Percentiles rank a stretch among this genome's conserved stretches.
These are phyloP conservation scores for Amniataba percoides DNA, from an alignment of 2,797 vertebrate species.

Conservation along the genomic window DNA sequence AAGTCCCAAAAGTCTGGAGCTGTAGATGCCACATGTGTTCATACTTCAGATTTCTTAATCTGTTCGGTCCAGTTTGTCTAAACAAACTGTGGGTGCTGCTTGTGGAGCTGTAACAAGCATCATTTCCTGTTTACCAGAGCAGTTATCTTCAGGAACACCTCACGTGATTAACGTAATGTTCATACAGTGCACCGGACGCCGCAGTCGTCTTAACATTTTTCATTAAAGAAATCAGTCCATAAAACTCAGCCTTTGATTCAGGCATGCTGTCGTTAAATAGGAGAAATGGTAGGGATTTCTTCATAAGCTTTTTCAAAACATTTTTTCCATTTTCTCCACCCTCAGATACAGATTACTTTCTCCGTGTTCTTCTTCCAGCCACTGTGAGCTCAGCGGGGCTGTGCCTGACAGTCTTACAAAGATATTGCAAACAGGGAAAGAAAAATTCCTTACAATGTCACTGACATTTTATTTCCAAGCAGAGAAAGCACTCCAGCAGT, in stretches of 20 bases:
- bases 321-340: conserved; percentile 2
- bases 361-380: conserved; percentile 19
- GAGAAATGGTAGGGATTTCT: conserved; percentile 18
- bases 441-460: conserved; percentile 25
- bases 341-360: conserved; percentile 34
- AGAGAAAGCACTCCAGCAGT: conserved; percentile 43
- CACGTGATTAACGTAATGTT: conserved; percentile 1
- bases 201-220: background rate
- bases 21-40: background rate
- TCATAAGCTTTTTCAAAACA: conserved; percentile 23
- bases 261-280: background rate
- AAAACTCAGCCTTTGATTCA: conserved; percentile 13
- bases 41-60: background rate
- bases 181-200: conserved; percentile 7
- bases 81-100: conserved; percentile 8
- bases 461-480: conserved; percentile 18
- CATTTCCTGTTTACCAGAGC: conserved; percentile 20
- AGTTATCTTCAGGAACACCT: background rate
- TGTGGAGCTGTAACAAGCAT: background rate
- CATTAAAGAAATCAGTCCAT: conserved; percentile 2
- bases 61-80: background rate
- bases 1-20: background rate
- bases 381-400: conserved; percentile 38
- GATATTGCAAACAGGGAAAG: conserved; percentile 33
- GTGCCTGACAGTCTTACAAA: conserved; percentile 12